These are phyloP conservation scores for Xiphophorus hellerii DNA, from an alignment of 2,113 vertebrate species.

Conservation along the genomic window DNA sequence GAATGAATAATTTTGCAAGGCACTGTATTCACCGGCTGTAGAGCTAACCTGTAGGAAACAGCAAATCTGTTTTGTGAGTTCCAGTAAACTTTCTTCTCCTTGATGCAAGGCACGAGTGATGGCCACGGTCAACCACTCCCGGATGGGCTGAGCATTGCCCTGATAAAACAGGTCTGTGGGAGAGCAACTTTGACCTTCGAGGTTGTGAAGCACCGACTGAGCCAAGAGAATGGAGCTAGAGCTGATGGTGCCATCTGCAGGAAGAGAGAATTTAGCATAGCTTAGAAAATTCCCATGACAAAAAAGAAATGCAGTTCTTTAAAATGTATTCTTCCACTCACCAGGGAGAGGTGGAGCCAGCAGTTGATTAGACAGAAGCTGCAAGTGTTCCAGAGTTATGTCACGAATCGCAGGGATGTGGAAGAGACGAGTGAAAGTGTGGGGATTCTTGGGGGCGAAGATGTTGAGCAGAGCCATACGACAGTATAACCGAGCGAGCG, in stretches of 20 bases:
- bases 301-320: not conserved
- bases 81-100: constrained; percentile 93
- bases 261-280: constrained; percentile 12
- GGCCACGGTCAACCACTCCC: constrained; percentile 94
- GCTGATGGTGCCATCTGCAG: constrained; percentile 93
- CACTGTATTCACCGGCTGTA: not conserved
- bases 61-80: constrained; percentile 96
- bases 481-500: constrained; percentile 92
- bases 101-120: constrained; percentile 95
- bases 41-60: constrained; percentile 90
- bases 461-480: constrained; percentile 97
- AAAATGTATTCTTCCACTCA: constrained; percentile 59
- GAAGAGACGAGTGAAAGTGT: constrained; percentile 95
- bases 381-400: constrained; percentile 96
- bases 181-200: constrained; percentile 92
- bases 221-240: constrained; percentile 92
- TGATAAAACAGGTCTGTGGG: constrained; percentile 97
- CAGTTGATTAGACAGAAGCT: constrained; percentile 96
- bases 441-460: constrained; percentile 94
- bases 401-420: constrained; percentile 95
- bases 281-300: not conserved
- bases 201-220: constrained; percentile 92
- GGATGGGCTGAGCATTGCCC: constrained; percentile 88
- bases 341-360: constrained; percentile 94
- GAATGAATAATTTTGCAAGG: not conserved